Evolutionary conservation across 2,888 invertebrate species (phyloP).

Genomic region (Thera britannica): DNA sequence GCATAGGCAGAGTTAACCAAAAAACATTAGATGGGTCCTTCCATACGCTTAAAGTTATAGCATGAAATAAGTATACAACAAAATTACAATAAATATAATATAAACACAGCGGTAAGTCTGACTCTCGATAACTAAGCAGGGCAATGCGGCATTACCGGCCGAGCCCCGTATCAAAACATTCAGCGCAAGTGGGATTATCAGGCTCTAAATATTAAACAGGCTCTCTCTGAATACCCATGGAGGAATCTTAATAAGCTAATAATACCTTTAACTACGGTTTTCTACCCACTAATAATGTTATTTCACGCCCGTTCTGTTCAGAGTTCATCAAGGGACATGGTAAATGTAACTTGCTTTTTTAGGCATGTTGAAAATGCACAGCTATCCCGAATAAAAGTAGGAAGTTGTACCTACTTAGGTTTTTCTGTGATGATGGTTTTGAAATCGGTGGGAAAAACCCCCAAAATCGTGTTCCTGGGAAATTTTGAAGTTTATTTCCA

Average conservation of each 20-base stretch:
- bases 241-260: slow-evolving; percentile 30
- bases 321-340: too few species aligned
- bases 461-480: too few species aligned
- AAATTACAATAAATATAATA: background rate
- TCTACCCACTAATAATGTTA: background rate
- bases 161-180: slow-evolving; percentile 38
- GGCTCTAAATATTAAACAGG: slow-evolving; percentile 42
- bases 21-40: too few species aligned
- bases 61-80: background rate
- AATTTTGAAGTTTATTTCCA: too few species aligned
- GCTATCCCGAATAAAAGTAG: too few species aligned
- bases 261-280: slow-evolving; percentile 3
- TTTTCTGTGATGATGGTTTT: too few species aligned
- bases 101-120: slow-evolving; percentile 11
- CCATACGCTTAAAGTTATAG: too few species aligned
- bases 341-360: background rate
- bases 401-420: too few species aligned
- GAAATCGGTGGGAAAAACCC: too few species aligned
- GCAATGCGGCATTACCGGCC: slow-evolving; percentile 23
- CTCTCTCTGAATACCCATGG: slow-evolving; percentile 36
- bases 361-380: background rate
- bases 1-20: too few species aligned
- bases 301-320: background rate
- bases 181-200: slow-evolving; percentile 40
- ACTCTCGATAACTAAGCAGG: slow-evolving; percentile 9